Evolutionary conservation across 2,113 vertebrate species (phyloP).

Genomic region (Typhlomys cinereus): DNA sequence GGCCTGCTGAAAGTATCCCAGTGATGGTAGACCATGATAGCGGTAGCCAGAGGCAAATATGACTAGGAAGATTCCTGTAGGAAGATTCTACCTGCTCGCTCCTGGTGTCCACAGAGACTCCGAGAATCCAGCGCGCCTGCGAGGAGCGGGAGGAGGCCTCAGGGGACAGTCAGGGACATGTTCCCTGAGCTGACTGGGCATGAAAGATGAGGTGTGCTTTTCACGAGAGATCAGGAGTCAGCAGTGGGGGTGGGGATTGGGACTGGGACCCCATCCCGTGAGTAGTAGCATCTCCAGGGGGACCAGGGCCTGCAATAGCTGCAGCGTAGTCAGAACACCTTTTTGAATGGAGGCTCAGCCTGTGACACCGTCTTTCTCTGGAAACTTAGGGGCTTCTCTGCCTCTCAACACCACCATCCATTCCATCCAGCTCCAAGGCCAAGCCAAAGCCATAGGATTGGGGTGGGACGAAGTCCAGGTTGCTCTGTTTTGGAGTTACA

Average conservation of each 20-base stretch:
- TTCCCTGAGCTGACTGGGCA: background rate
- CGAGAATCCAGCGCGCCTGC: background rate
- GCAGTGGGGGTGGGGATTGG: background rate
- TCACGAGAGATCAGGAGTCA: background rate
- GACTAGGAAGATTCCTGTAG: background rate
- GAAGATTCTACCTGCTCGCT: background rate
- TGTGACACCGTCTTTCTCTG: background rate
- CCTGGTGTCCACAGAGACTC: background rate
- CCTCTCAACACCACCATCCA: fast-evolving
- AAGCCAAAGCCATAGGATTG: background rate
- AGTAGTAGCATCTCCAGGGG: background rate
- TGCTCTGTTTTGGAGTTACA: background rate
- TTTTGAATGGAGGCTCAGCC: background rate
- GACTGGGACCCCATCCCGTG: background rate
- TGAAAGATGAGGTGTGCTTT: background rate
- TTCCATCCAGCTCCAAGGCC: background rate
- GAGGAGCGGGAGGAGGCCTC: background rate
- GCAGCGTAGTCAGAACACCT: background rate
- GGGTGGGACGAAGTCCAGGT: background rate
- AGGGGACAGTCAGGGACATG: background rate
- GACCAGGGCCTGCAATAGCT: background rate
- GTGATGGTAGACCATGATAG: no score
- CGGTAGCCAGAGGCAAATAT: background rate
- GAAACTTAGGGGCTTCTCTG: background rate
- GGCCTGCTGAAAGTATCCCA: background rate